Percentiles rank a stretch among this genome's conserved stretches.
phyloP scores from a whole-genome alignment of 2,113 vertebrate species.

The Raja brachyura region DNA sequence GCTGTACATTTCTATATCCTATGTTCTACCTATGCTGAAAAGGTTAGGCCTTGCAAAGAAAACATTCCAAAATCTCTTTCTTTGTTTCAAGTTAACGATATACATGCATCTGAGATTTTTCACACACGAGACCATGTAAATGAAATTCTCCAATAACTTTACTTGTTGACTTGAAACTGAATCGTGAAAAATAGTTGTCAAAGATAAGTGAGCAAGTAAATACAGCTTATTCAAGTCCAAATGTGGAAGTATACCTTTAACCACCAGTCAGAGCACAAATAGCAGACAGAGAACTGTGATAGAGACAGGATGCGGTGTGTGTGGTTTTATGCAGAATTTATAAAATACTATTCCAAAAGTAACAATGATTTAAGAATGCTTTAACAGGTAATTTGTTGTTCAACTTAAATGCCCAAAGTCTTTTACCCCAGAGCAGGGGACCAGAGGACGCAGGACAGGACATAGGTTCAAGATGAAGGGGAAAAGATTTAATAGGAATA shows the following conservation, averaged over 20 bases:
- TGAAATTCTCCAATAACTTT: background rate
- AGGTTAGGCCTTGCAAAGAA: background rate
- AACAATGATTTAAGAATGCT: background rate
- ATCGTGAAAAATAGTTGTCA: background rate
- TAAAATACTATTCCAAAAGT: background rate
- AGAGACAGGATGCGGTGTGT: conserved; percentile 10
- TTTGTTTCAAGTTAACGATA: background rate
- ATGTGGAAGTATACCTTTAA: background rate
- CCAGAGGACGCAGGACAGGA: too few relatives aligned
- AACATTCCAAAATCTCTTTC: background rate
- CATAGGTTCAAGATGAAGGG: too few relatives aligned
- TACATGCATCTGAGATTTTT: background rate
- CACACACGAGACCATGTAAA: background rate
- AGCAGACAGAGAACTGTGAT: background rate
- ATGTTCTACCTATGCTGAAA: background rate
- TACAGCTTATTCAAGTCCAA: background rate
- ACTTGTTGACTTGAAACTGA: background rate
- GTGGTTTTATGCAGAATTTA: conserved; percentile 20
- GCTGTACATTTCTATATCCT: too few relatives aligned
- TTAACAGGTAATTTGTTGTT: background rate
- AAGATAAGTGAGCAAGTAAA: background rate
- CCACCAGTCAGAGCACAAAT: background rate
- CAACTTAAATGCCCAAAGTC: background rate
- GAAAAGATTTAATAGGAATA: too few relatives aligned
- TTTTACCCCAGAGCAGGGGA: too few relatives aligned